Evolutionary conservation across 1,140 invertebrate species (phyloP).

Genomic region (Achroia grisella): DNA sequence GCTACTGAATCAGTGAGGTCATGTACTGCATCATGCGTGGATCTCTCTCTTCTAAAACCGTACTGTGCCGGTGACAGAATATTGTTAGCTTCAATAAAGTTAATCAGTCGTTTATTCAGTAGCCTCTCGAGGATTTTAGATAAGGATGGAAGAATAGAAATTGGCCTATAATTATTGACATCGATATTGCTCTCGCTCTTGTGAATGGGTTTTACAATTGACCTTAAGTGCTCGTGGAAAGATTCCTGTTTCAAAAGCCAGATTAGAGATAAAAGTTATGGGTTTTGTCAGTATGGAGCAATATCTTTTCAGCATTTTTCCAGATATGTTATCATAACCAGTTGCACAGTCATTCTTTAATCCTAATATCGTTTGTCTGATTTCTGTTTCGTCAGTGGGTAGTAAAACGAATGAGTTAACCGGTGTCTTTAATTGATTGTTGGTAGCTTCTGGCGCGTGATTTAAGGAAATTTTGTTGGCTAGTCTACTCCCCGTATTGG

Average conservation of each 20-base stretch:
- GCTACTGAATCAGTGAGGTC: neutral
- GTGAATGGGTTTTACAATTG: conserved; percentile 6
- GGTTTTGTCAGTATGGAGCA: neutral
- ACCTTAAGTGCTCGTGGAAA: conserved; percentile 9
- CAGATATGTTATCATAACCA: conserved; percentile 15
- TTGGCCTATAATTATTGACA: conserved; percentile 8
- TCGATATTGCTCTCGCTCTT: conserved; percentile 1
- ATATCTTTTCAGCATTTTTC: conserved; percentile 8
- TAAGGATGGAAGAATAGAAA: conserved; percentile 5
- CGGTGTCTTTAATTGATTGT: neutral
- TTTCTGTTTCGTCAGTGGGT: conserved; percentile 7
- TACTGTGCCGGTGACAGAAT: conserved; percentile 3
- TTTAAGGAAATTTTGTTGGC: neutral
- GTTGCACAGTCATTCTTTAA: conserved; percentile 6
- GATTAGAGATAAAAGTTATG: conserved; percentile 5
- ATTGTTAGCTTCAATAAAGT: conserved; percentile 5
- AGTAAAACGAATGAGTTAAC: conserved; percentile 4
- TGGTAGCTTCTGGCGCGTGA: no score
- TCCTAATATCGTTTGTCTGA: neutral
- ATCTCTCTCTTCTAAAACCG: conserved; percentile 4
- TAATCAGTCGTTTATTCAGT: conserved; percentile 1
- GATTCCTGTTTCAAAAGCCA: conserved; percentile 1
- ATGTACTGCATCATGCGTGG: conserved; percentile 5
- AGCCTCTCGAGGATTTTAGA: conserved; percentile 8
- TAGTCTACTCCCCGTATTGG: conserved; percentile 1